Conservation (phyloP, 1,140 invertebrate genomes). For the Polypedilum vanderplanki region DNA sequence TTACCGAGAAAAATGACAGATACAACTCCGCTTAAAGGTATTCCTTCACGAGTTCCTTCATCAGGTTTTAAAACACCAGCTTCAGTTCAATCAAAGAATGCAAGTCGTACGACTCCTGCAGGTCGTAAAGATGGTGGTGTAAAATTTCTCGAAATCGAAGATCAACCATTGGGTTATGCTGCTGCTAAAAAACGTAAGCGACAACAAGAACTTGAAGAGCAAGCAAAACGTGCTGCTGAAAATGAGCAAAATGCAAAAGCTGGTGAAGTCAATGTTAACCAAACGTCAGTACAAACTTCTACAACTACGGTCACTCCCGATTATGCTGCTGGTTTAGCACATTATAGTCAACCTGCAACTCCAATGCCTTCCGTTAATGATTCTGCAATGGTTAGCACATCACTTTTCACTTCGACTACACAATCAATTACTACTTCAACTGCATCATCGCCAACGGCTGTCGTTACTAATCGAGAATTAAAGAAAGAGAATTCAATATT, state of each 20-base stretch:
- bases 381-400: not conserved
- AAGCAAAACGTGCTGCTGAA: slow-evolving; percentile 60
- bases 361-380: slow-evolving; percentile 5
- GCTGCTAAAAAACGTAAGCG: slow-evolving; percentile 53
- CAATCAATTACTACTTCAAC: not conserved
- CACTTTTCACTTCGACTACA: not conserved
- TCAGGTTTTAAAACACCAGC: slow-evolving; percentile 49
- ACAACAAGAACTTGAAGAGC: slow-evolving; percentile 69
- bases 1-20: slow-evolving; percentile 96
- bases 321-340: slow-evolving; percentile 37
- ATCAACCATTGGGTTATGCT: slow-evolving; percentile 72
- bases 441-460: not conserved
- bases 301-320: slow-evolving; percentile 34
- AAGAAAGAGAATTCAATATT: not conserved
- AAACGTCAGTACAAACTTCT: slow-evolving; percentile 40
- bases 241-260: slow-evolving; percentile 48
- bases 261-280: slow-evolving; percentile 28
- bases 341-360: slow-evolving; percentile 38
- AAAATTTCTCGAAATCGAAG: slow-evolving; percentile 86
- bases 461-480: not conserved
- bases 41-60: slow-evolving; percentile 71
- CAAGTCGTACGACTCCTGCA: slow-evolving; percentile 48
- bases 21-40: slow-evolving; percentile 86
- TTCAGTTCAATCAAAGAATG: slow-evolving; percentile 46
- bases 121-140: slow-evolving; percentile 81